Conservation (phyloP, 2,113 vertebrate genomes). For the Callipepla squamata region DNA sequence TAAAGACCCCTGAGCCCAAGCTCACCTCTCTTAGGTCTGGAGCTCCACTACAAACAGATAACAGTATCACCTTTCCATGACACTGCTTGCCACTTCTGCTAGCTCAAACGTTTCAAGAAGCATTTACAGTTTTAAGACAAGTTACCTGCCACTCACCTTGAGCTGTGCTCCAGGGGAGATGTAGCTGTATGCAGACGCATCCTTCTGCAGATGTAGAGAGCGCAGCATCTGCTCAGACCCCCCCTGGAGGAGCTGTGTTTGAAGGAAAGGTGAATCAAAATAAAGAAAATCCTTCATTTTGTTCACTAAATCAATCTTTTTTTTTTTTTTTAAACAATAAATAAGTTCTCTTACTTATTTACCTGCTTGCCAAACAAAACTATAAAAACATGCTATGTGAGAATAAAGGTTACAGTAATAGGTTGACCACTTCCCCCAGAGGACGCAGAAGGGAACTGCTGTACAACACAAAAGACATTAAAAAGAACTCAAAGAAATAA, state of each 20-base stretch:
- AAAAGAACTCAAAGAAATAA: background rate
- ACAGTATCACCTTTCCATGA: background rate
- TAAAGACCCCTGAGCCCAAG: background rate
- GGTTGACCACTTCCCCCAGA: background rate
- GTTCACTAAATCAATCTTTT: background rate
- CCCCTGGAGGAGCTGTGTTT: constrained; percentile 89
- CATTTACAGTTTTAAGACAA: background rate
- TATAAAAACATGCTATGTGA: background rate
- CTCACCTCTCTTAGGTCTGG: background rate
- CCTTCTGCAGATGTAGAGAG: constrained; percentile 92
- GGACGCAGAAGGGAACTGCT: background rate
- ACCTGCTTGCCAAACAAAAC: background rate
- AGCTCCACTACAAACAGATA: background rate
- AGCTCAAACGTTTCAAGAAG: background rate
- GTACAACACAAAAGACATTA: constrained; percentile 23
- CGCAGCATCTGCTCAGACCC: constrained; percentile 89
- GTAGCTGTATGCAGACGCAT: constrained; percentile 87
- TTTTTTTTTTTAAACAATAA: background rate
- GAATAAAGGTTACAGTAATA: constrained; percentile 6
- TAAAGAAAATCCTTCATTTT: background rate
- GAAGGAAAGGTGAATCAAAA: background rate
- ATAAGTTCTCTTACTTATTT: background rate
- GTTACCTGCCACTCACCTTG: constrained; percentile 81
- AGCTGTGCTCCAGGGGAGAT: constrained; percentile 88
- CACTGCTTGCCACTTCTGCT: background rate